Evolutionary conservation across 2,113 vertebrate genomes (phyloP), one percentile per base, ranked within the genome.

Genomic region (Chloropsis cyanopogon): DNA sequence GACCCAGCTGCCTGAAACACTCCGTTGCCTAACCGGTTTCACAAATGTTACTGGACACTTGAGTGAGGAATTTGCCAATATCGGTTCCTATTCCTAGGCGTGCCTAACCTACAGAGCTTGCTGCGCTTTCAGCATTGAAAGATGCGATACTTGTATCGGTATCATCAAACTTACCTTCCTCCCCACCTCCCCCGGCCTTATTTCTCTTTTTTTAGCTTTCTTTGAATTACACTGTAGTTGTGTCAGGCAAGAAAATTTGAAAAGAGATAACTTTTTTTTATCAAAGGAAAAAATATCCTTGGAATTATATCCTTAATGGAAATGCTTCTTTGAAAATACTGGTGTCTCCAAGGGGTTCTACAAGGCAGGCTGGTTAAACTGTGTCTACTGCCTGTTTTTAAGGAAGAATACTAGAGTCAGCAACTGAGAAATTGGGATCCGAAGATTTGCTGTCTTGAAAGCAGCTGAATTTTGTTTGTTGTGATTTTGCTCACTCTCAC

Each of bases 101-200:
- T n/a, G 26, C 11, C 49, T 49, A 8, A 70, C 37, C 46, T 57
- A 6, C 39, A 29, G 17, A 37, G 42, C 21, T 11, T 7, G 2
- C 25, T 4, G 46, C 6, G 1, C 35, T 26, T 28, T 60, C 16
- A 52, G 49, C 65, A 4, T 10, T 64, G 20, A 11, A 60, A 82
- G 33, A 60, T 49, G n/a, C 10, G 28, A 17, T n/a, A 57, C 37
- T 64, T 33, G 4, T 14, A 23, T 41, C 0, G 0, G 0, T n/a
- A 20, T 39, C 57, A 25, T 7, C 28, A 12, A 37, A 57, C 14
- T 11, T 70, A 12, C 16, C 46, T 47, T 31, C 4, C 41, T 71
- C 28, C 6, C 9, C 49, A 11, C 21, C 10, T 29, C 3, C 3
- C 18, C 19, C 1, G 0, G 10, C 28, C 28, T 60, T 19, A 54